A percentile compares a stretch with the other conserved stretches of the same genome.
Conservation (phyloP, 2,797 vertebrate species). For the Paratrypauchen microcephalus region DNA sequence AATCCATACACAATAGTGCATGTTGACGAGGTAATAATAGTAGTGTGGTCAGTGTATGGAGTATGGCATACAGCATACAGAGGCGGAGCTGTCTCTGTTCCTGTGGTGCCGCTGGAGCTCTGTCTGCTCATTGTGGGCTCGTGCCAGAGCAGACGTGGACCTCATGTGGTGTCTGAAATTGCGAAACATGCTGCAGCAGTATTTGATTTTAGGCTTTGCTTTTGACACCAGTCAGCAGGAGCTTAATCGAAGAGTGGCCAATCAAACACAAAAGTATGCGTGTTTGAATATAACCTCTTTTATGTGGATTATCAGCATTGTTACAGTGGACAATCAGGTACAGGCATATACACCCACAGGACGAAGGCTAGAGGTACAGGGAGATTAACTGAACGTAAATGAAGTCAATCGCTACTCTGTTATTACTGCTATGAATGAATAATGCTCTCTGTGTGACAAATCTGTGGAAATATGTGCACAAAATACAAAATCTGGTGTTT, state of each 20-base stretch:
- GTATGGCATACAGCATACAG: constrained; percentile 16
- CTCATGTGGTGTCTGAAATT: constrained; percentile 68
- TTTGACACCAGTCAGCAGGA: constrained; percentile 63
- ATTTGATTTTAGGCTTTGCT: constrained; percentile 63
- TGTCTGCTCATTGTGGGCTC: constrained; percentile 64
- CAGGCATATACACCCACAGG: constrained; percentile 9
- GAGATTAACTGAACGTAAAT: constrained; percentile 4
- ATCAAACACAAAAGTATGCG: constrained; percentile 52
- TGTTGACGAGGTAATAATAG: constrained; percentile 29
- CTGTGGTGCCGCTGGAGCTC: constrained; percentile 46
- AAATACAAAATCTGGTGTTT: constrained; percentile 34
- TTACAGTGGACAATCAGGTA: constrained; percentile 10
- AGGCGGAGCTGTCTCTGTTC: constrained; percentile 42
- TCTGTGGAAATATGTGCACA: constrained; percentile 26
- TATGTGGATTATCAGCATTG: constrained; percentile 37
- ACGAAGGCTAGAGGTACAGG: constrained; percentile 15
- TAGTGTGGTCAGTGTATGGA: constrained; percentile 45
- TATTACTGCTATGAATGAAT: neutral
- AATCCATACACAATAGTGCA: constrained; percentile 14
- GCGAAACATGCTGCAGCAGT: constrained; percentile 63
- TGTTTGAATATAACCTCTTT: constrained; percentile 28
- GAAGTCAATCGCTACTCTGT: neutral
- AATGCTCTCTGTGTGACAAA: constrained; percentile 22
- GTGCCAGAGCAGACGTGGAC: constrained; percentile 60
- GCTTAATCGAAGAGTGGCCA: constrained; percentile 71